These are phyloP conservation scores for Halcyon leucocephala DNA, from an alignment of 2,797 vertebrate species.

Conservation along the genomic window DNA sequence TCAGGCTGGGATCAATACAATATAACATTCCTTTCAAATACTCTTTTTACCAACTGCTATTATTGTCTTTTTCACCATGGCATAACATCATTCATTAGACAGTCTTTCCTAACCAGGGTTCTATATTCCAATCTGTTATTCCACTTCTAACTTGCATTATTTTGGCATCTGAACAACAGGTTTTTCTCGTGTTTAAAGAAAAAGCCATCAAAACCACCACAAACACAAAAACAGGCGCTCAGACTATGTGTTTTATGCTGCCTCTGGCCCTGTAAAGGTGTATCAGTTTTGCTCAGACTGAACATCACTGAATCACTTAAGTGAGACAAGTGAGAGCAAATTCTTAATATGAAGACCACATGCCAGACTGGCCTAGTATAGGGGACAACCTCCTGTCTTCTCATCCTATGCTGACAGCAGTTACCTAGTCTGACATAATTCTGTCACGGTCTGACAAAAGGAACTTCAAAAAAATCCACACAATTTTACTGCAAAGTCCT, in stretches of 20 bases:
- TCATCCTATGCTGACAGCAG: not conserved
- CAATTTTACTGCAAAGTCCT: not conserved
- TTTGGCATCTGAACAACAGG: not conserved
- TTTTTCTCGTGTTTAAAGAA: not conserved
- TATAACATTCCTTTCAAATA: not conserved
- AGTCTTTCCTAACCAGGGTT: not conserved
- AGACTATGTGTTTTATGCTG: not conserved
- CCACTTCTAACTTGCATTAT: not conserved
- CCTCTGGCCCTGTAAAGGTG: not conserved
- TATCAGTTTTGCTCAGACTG: not conserved
- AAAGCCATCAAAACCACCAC: not conserved
- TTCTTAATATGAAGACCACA: not conserved
- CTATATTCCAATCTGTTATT: not conserved
- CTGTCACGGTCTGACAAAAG: not conserved
- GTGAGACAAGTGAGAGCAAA: not conserved
- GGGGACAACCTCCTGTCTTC: not conserved
- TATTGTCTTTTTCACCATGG: not conserved
- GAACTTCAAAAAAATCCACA: not conserved
- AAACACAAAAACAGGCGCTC: not conserved
- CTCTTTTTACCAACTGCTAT: not conserved
- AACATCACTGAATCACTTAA: not conserved
- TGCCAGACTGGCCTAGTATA: not conserved
- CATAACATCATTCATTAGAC: not conserved
- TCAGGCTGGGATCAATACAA: not conserved
- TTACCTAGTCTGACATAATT: not conserved